phyloP scores from a whole-genome alignment of 2,113 vertebrate species.

The Gasterosteus aculeatus region DNA sequence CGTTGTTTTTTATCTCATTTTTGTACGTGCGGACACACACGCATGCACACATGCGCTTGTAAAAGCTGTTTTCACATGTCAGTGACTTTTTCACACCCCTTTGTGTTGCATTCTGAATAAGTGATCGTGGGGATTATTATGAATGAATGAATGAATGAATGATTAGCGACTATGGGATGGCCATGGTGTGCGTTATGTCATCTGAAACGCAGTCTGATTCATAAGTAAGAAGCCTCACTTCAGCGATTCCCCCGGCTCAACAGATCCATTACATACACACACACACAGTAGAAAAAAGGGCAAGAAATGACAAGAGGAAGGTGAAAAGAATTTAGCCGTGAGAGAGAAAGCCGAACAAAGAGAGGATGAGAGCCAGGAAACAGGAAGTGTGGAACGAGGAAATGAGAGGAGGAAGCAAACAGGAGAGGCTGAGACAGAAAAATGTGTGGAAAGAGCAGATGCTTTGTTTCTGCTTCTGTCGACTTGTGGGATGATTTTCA shows the following conservation, averaged over 20 bases:
- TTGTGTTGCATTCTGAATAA: constrained; percentile 41
- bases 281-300: background rate
- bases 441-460: constrained; percentile 57
- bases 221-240: constrained; percentile 53
- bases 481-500: constrained; percentile 32
- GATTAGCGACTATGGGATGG: constrained; percentile 24
- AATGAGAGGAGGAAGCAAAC: constrained; percentile 67
- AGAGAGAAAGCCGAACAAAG: constrained; percentile 68
- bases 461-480: constrained; percentile 56
- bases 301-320: constrained; percentile 31
- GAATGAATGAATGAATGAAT: constrained; percentile 53
- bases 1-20: constrained; percentile 64
- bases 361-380: constrained; percentile 75
- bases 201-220: constrained; percentile 53
- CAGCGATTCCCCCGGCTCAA: constrained; percentile 47
- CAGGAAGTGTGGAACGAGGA: constrained; percentile 74
- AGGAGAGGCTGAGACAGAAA: constrained; percentile 39
- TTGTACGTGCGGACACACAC: background rate
- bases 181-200: constrained; percentile 49
- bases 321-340: constrained; percentile 18
- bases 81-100: constrained; percentile 29
- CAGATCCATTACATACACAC: constrained; percentile 38
- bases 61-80: constrained; percentile 59
- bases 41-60: constrained; percentile 8
- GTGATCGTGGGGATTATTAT: constrained; percentile 58